Conservation (phyloP, 2,113 vertebrate genomes). For the Paralichthys olivaceus region DNA sequence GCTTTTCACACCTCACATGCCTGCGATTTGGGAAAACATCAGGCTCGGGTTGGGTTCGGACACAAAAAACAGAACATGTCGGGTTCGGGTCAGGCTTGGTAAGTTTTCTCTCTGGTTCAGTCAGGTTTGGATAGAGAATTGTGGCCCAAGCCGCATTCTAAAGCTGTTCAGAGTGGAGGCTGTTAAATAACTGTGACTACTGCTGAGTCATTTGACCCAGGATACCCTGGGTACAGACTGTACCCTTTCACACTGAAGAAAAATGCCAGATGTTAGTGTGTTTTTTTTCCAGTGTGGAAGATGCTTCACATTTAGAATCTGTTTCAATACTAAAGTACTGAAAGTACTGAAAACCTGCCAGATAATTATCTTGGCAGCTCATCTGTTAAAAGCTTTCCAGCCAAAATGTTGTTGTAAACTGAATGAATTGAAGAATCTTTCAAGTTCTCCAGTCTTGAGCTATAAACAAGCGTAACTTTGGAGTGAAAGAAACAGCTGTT, state of each 20-base stretch:
- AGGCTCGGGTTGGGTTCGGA: too few relatives aligned
- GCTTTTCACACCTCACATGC: too few relatives aligned
- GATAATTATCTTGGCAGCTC: background rate
- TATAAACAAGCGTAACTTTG: background rate
- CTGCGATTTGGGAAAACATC: too few relatives aligned
- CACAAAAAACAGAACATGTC: too few relatives aligned
- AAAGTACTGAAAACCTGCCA: conserved; percentile 3
- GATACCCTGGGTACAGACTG: background rate
- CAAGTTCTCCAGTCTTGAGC: background rate
- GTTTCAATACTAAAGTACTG: background rate
- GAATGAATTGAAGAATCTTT: background rate
- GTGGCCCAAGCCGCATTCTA: too few relatives aligned
- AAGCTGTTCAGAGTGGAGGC: background rate
- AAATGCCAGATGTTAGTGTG: background rate
- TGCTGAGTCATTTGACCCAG: background rate
- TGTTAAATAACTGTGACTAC: background rate
- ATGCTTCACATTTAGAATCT: background rate
- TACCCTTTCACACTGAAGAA: background rate
- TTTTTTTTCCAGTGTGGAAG: background rate
- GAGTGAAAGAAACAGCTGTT: background rate
- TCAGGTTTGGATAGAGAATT: too few relatives aligned
- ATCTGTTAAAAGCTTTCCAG: background rate
- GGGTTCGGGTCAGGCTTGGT: too few relatives aligned
- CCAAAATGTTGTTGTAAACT: background rate
- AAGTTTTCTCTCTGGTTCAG: too few relatives aligned